phyloP scores from a whole-genome alignment of 2,888 invertebrate genomes.

The Exocentrus adspersus region DNA sequence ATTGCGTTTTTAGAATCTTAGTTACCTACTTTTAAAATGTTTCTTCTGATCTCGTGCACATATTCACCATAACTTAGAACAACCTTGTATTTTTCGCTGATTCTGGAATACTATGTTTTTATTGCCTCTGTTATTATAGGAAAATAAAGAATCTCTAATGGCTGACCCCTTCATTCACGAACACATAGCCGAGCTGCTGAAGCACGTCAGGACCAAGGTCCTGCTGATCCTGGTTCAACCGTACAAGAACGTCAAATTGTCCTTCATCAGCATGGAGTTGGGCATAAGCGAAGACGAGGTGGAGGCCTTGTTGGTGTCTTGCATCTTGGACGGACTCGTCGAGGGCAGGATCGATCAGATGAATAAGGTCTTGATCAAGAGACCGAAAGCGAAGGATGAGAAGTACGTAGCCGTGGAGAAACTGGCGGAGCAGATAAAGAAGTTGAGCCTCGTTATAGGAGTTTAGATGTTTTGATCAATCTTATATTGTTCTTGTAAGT shows the following conservation, averaged over 20 bases:
- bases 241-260: slow-evolving; percentile 95
- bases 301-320: slow-evolving; percentile 93
- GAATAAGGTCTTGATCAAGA: slow-evolving; percentile 87
- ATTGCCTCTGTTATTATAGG: slow-evolving; percentile 57
- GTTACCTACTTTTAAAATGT: no score
- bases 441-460: slow-evolving; percentile 41
- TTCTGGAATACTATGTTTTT: no score
- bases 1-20: no score
- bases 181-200: slow-evolving; percentile 92
- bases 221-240: slow-evolving; percentile 95
- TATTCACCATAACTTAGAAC: no score
- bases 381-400: slow-evolving; percentile 71
- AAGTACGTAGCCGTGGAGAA: slow-evolving; percentile 91
- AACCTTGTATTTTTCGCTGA: no score
- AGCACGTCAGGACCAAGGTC: slow-evolving; percentile 96
- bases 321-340: slow-evolving; percentile 92
- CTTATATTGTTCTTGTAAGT: neutral
- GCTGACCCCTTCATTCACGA: slow-evolving; percentile 98
- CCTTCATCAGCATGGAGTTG: slow-evolving; percentile 92
- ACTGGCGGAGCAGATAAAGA: slow-evolving; percentile 76
- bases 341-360: slow-evolving; percentile 91
- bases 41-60: no score
- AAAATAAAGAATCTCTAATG: slow-evolving; percentile 83
- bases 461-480: slow-evolving; percentile 23
- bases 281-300: slow-evolving; percentile 93